Evolutionary conservation across 2,113 vertebrate species (phyloP), one percentile per base, ranked within the genome.

Genomic region (Arothron firmamentum): DNA sequence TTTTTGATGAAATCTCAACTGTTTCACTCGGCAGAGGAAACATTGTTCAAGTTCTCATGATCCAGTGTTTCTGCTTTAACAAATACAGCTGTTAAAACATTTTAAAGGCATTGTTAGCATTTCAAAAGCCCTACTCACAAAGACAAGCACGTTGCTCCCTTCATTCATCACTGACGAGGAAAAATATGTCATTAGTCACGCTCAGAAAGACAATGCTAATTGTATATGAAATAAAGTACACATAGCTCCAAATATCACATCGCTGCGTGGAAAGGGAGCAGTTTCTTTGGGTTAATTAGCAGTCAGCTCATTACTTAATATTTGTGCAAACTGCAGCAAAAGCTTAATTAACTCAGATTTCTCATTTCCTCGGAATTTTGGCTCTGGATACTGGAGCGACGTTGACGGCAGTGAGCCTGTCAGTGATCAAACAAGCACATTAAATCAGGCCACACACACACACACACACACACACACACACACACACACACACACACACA

Each of bases 281-380:
- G 60, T 87, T 84, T 84, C 79, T 84, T 62, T 59, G 87, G 88
- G 87, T 90, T 90, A 89, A 91, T 90, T 86, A 88, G 82, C 82
- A 85, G 78, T 78, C 84, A 55, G 67, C 71, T 75, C 81, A 81
- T 84, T 85, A 82, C 75, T 71, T 86, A 78, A 80, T 77, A 85
- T 86, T 90, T 85, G 70, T 88, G 81, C 87, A 87, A 88, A 89
- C 63, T 51, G 50, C 82, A 87, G 87, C 88, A 89, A 83, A 88
- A 85, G 81, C 88, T 82, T 90, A 89, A 89, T 89, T 90, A 88
- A 85, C 84, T 81, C 80, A 83, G 72, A 82, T 90, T 90, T 85
- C 78, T 61, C 45, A 23, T 74, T 77, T 57, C 54, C 75, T 70
- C 56, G 73, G 67, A 83, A 77, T 81, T 81, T 79, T 60, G 64